Evolutionary conservation across 2,113 vertebrate species (phyloP), one percentile per base, ranked within the genome.

Genomic region (Eonycteris spelaea): DNA sequence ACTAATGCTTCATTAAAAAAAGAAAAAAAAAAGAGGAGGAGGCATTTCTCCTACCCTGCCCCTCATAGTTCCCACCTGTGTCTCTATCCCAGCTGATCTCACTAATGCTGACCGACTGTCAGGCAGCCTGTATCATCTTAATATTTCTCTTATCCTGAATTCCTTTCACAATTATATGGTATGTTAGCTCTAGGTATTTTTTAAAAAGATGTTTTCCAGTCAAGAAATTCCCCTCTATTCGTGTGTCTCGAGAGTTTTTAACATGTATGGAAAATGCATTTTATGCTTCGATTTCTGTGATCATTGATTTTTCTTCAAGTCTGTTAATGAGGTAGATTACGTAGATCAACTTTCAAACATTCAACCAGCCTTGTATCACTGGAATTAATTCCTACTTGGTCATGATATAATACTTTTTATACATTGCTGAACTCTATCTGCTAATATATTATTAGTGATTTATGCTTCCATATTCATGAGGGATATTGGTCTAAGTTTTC

Each of bases 111-210:
- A 68, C 65, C 14, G 9, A 35, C 70, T 19, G 7, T n/a, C 43
- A 68, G 84, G 35, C 51, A 89, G 21, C n/a, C 68, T 53, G 48
- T 38, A 83, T 90, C 75, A 65, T 71, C 55, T 90, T 83, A 67
- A 74, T n/a, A 40, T 80, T 57, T 93, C 87, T 70, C 48, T 90
- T 94, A 87, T 92, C 82, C 93, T 73, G 55, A 91, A 48, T 79
- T 74, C 59, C 77, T 78, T 86, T 91, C n/a, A 48, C 33, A 33
- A 30, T 7, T 48, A 22, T 28, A 30, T 63, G 18, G 85, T 40
- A 82, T 53, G 40, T 71, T 82, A 90, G 53, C 59, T 45, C 33
- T 55, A 93, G 26, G 26, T 93, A 83, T 18, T 86, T 22, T 90
- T 74, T 38, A 16, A 57, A 90, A 73, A 83, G 35, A 63, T 45